Base-by-base conservation (phyloP, 92 coral and sea anemone genomes). In the Bergia puertoricense region DNA sequence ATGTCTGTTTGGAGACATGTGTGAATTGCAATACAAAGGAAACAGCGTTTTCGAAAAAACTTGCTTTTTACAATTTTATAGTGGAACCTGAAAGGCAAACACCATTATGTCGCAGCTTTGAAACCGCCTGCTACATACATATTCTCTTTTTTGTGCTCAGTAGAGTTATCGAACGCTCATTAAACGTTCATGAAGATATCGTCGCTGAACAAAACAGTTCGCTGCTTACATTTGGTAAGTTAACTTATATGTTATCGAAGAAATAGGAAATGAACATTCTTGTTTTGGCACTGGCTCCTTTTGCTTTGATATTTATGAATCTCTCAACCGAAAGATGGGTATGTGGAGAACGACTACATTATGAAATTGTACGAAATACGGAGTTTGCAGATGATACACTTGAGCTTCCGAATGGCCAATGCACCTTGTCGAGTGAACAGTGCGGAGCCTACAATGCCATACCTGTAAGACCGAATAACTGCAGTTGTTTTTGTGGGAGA, bases 401-500 rank as follows among this genome's bases (percentile, higher is more conserved):
- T 7, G 43, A 30, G 38, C 62, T 84, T 23, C 87, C 87, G 2
- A 69, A 37, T 46, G 30, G 11, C 6, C 48, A 30, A 45, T 84
- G 87, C 44, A 46, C 11, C 18, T 40, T 56, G 8, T 69, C 78
- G 11, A 54, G 4, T 13, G 36, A 6, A 18, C 23, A 30, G 14
- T 84, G 87, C 15, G 0, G 2, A 0, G 68, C 46, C n/a, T 84
- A 84, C 87, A 46, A 48, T 18, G 87, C 78, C 0, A 51, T 6
- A 30, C 30, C 30, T 30, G 30, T 30, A 23, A 45, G 23, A 16
- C 30, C 7, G 13, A 71, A 14, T 8, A 37, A 84, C 43, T 84
- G 87, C 45, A 84, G 87, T 36, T 84, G 87, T 1, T 84, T 69
- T 39, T 84, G 87, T 84, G 87, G 87, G 68, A 37, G 68, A 30